These are phyloP conservation scores for Eilema depressum DNA, from an alignment of 2,888 invertebrate species.

Conservation along the genomic window DNA sequence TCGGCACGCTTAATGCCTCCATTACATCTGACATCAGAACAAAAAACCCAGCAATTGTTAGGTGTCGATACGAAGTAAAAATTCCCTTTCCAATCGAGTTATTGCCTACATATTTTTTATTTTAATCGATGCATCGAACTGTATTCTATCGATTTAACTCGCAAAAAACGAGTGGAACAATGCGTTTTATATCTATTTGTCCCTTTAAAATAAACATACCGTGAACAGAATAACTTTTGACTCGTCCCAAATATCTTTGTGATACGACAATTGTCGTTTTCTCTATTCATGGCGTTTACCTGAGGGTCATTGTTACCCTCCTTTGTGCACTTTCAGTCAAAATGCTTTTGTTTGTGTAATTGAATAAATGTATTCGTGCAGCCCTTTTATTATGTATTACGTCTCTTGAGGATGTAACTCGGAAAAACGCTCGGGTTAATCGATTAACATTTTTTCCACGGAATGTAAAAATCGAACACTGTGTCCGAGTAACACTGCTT, in stretches of 20 bases:
- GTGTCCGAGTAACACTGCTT: slow-evolving; percentile 50
- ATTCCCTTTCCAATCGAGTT: slow-evolving; percentile 57
- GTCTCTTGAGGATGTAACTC: slow-evolving; percentile 55
- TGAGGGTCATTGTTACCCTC: slow-evolving; percentile 68
- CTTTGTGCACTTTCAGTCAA: slow-evolving; percentile 81
- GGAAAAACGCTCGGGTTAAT: slow-evolving; percentile 52
- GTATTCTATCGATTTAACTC: slow-evolving; percentile 68
- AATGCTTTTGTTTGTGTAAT: slow-evolving; percentile 82
- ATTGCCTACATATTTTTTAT: slow-evolving; percentile 58
- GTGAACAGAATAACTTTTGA: slow-evolving; percentile 76
- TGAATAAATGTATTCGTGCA: slow-evolving; percentile 82
- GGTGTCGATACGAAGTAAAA: slow-evolving; percentile 59
- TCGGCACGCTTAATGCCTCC: slow-evolving; percentile 58
- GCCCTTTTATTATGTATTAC: slow-evolving; percentile 60
- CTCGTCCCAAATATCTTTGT: slow-evolving; percentile 80
- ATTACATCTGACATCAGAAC: slow-evolving; percentile 53
- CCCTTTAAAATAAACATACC: slow-evolving; percentile 75
- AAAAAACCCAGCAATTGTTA: slow-evolving; percentile 56
- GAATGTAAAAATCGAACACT: slow-evolving; percentile 47
- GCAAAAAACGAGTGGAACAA: slow-evolving; percentile 63
- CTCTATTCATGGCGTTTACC: slow-evolving; percentile 79
- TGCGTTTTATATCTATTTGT: slow-evolving; percentile 63
- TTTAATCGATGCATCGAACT: slow-evolving; percentile 58
- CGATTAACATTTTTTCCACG: slow-evolving; percentile 53
- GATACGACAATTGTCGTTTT: slow-evolving; percentile 73